phyloP scores from a whole-genome alignment of 2,113 vertebrate species.

The Hoplias malabaricus region DNA sequence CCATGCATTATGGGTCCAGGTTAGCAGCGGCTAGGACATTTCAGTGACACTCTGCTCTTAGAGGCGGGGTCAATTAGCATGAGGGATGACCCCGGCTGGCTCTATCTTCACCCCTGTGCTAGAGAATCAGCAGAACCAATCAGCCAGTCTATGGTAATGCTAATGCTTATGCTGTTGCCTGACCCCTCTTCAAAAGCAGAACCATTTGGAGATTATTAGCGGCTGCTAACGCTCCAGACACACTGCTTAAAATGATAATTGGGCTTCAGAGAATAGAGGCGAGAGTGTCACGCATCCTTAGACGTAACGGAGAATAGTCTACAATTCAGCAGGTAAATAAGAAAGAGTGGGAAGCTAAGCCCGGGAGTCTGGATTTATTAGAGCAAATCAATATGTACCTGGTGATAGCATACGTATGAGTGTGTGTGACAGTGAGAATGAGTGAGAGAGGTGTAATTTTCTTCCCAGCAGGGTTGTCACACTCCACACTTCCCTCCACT shows the following conservation, averaged over 20 bases:
- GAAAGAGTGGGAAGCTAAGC: neutral
- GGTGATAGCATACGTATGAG: neutral
- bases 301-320: neutral
- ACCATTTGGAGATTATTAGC: neutral
- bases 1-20: conserved; percentile 18
- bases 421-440: neutral
- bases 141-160: neutral
- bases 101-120: conserved; percentile 15
- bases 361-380: neutral
- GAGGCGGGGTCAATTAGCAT: conserved; percentile 55
- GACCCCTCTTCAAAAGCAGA: neutral
- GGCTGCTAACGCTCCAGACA: neutral
- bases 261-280: neutral
- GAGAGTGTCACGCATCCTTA: neutral
- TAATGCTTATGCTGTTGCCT: neutral
- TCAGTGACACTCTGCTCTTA: conserved; percentile 32
- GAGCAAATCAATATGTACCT: neutral
- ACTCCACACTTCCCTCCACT: neutral
- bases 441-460: neutral
- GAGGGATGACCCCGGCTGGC: neutral
- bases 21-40: conserved; percentile 47
- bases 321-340: neutral
- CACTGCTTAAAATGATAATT: neutral
- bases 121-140: conserved; percentile 3
- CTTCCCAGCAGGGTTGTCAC: neutral